phyloP scores from a whole-genome alignment of 2,797 vertebrate genomes.

The Lutjanus campechanus region DNA sequence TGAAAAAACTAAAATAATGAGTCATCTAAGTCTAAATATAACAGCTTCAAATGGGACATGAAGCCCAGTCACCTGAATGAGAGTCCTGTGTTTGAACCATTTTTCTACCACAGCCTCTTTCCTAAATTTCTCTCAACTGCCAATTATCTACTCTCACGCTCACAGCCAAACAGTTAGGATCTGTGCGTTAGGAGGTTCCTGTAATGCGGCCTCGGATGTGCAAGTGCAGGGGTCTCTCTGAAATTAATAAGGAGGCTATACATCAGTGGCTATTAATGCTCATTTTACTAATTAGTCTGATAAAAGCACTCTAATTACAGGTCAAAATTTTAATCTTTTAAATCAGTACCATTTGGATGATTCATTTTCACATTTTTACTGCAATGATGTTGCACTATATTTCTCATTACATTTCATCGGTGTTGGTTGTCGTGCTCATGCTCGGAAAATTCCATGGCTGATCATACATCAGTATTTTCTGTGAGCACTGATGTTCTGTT shows the following conservation, averaged over 20 bases:
- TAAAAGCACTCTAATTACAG: not conserved
- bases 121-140: no score
- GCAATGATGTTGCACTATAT: no score
- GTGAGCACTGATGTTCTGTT: constrained; percentile 8
- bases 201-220: not conserved
- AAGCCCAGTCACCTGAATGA: no score
- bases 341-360: not conserved
- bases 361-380: not conserved
- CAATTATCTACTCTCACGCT: no score
- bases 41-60: no score
- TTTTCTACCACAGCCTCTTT: no score
- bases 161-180: no score
- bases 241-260: not conserved
- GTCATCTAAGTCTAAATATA: no score
- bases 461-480: constrained; percentile 17
- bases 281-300: not conserved
- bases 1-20: no score
- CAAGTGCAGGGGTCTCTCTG: not conserved
- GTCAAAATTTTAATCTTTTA: not conserved
- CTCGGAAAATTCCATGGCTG: not conserved
- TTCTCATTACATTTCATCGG: no score
- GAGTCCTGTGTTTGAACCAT: no score
- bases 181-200: no score
- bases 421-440: not conserved
- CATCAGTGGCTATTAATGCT: not conserved